Percentiles rank a stretch among this genome's conserved stretches.
phyloP scores from a whole-genome alignment of 2,113 vertebrate genomes.

The Herpetotheres cachinnans region DNA sequence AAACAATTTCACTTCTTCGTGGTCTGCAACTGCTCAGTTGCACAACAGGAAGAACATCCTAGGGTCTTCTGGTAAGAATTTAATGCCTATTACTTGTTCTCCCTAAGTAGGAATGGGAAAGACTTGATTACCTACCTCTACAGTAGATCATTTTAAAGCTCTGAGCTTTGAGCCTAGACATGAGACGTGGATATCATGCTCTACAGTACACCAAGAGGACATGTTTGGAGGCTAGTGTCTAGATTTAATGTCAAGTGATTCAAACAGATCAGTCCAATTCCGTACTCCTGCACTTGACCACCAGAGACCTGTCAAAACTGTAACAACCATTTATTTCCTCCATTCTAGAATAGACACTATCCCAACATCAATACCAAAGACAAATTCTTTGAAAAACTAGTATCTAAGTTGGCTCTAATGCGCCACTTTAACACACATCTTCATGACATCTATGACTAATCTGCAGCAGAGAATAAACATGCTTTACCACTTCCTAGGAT shows the following conservation, averaged over 20 bases:
- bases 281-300: neutral
- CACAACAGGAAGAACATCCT: neutral
- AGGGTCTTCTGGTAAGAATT: neutral
- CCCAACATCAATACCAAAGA: neutral
- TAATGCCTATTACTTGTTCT: neutral
- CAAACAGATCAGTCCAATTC: neutral
- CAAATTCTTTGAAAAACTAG: neutral
- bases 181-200: accelerated
- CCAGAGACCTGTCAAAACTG: neutral
- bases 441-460: neutral
- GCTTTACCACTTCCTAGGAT: neutral
- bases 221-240: neutral
- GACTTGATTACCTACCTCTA: neutral
- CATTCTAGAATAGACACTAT: neutral
- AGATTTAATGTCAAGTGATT: neutral
- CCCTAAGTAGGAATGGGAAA: neutral
- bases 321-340: neutral
- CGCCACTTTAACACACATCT: neutral
- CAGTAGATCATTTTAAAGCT: neutral
- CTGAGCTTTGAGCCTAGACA: neutral
- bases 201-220: accelerated
- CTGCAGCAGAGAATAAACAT: neutral
- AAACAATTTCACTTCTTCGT: neutral
- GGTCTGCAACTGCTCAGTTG: neutral
- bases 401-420: neutral